phyloP scores from a whole-genome alignment of 2,888 invertebrate species.

The Lithodes maja region DNA sequence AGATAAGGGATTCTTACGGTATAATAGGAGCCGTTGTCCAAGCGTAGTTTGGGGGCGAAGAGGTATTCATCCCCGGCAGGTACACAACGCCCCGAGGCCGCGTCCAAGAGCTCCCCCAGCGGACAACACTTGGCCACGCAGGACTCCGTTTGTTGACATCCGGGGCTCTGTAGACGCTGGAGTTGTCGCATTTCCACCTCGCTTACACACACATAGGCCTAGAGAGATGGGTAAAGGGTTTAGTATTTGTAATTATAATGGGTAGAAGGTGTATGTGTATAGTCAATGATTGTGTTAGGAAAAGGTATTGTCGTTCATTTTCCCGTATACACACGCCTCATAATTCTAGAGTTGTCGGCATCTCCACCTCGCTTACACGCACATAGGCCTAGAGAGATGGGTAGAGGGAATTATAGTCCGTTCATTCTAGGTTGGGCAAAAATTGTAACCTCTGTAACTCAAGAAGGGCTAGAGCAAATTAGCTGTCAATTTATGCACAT shows the following conservation, averaged over 20 bases:
- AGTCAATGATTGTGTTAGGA: background rate
- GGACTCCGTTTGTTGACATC: conserved; percentile 54
- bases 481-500: no score
- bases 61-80: conserved; percentile 9
- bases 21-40: conserved; percentile 11
- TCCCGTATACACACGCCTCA: background rate
- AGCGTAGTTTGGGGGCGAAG: conserved; percentile 25
- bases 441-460: no score
- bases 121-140: conserved; percentile 69
- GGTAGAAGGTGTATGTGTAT: no score
- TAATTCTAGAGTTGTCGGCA: conserved; percentile 34
- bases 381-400: conserved; percentile 54
- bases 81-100: conserved; percentile 30
- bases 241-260: background rate
- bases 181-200: conserved; percentile 55
- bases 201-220: conserved; percentile 67
- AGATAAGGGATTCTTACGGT: conserved; percentile 3
- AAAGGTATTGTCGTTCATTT: background rate
- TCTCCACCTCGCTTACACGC: conserved; percentile 62
- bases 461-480: no score
- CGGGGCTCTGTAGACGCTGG: conserved; percentile 55
- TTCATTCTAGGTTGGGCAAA: no score
- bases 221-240: background rate
- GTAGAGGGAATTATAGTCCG: background rate
- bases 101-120: conserved; percentile 53